Evolutionary conservation across 2,113 vertebrate genomes (phyloP), one percentile per base, ranked within the genome.

Genomic region (Pangasianodon hypophthalmus): DNA sequence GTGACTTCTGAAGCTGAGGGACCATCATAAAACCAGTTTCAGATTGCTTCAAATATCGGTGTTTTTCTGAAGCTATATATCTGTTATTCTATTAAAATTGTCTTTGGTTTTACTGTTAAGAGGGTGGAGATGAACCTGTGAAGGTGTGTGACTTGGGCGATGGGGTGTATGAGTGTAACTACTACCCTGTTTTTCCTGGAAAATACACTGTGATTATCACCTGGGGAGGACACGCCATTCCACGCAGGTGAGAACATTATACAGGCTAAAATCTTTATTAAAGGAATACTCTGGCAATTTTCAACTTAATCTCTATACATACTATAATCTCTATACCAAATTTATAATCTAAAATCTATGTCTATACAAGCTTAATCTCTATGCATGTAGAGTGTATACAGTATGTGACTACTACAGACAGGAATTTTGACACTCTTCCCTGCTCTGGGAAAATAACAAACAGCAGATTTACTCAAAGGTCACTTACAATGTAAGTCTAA

Each of bases 161-260:
- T 0, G 97, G 97, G 0, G 93, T 97, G 73, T 98, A 95, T 3
- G 97, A 98, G 92, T 99, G 97, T 91, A 97, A 98, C 69, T 99
- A 99, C 91, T 97, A 96, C 88, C 98, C 98, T 0, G 83, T 95
- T 52, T 93, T 96, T 69, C 93, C 94, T 0, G 98, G 98, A 46
- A 98, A 97, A 84, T 98, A 99, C 24, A 92, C 93, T 6, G 95
- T 99, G 81, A 95, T 93, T 91, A 97, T 98, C 91, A 97, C 96
- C 0, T 99, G 98, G 98, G 98, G 98, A 0, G 97, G 97, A 91
- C 96, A 97, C 3, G 95, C 96, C 94, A 97, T 98, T 84, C 97
- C 98, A 9, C 97, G 98, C 92, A 98, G 98, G 98, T 98, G 79
- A 96, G 79, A 54, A 54, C 79, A 82, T 54, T 82, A 54, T 50